These are phyloP conservation scores for Limnephilus marmoratus DNA, from an alignment of 2,888 invertebrate species.

Conservation along the genomic window DNA sequence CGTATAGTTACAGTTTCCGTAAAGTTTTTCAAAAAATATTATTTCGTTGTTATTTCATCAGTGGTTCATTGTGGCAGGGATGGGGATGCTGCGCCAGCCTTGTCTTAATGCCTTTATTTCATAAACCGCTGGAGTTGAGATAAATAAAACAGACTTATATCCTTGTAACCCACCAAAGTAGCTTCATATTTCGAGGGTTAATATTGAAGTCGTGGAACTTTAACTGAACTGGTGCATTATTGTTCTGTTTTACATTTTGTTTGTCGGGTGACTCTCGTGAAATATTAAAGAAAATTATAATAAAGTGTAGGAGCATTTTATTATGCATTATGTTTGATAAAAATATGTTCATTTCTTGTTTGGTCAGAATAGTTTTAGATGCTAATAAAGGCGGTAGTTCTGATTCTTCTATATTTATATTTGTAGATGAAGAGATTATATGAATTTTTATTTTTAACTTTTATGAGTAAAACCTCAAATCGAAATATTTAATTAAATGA, in stretches of 20 bases:
- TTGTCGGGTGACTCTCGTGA: background rate
- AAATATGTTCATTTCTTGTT: too few species aligned
- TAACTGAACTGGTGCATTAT: background rate
- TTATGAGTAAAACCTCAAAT: too few species aligned
- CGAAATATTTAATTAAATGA: too few species aligned
- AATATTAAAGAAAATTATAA: background rate
- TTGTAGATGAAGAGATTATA: too few species aligned
- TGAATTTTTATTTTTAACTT: too few species aligned
- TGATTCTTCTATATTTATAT: too few species aligned
- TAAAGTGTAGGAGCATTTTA: too few species aligned
- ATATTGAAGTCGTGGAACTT: background rate
- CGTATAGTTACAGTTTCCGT: too few species aligned
- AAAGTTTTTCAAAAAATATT: background rate
- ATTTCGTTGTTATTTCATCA: background rate
- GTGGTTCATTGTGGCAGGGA: background rate
- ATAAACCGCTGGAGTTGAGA: background rate
- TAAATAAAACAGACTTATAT: background rate
- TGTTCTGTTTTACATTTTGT: background rate
- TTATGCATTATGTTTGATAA: background rate
- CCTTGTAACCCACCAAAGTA: background rate
- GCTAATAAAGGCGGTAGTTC: too few species aligned
- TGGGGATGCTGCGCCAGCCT: background rate
- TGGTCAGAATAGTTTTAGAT: too few species aligned
- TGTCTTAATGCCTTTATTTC: background rate
- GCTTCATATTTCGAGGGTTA: background rate